Evolutionary conservation across 2,797 vertebrate genomes (phyloP).

Genomic region (Enteromius mattozi): DNA sequence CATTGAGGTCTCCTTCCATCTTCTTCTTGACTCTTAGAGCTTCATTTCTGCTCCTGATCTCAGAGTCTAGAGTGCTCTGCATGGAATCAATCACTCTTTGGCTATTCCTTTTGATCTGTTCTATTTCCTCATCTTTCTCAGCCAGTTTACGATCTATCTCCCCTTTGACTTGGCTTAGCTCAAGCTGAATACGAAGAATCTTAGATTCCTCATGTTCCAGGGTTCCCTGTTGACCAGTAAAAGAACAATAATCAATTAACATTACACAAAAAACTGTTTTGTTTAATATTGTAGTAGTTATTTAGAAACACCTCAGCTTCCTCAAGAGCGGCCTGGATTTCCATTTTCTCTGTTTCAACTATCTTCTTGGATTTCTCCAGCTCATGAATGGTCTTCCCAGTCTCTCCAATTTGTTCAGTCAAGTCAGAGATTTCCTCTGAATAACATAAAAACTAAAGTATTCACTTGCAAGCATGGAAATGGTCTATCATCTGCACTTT

Average conservation of each 20-base stretch:
- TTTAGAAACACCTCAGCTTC: constrained; percentile 72
- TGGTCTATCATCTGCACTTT: background rate
- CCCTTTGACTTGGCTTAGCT: constrained; percentile 87
- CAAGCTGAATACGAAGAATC: constrained; percentile 86
- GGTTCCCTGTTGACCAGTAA: constrained; percentile 72
- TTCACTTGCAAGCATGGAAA: background rate
- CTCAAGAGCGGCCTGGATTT: constrained; percentile 86
- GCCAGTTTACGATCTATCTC: constrained; percentile 85
- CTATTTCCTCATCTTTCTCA: constrained; percentile 91
- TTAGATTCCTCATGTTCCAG: constrained; percentile 91
- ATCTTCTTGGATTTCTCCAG: constrained; percentile 87
- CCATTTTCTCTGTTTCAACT: constrained; percentile 84
- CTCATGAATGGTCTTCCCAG: constrained; percentile 86
- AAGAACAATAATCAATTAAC: background rate
- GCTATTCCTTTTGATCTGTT: constrained; percentile 89
- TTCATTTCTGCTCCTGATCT: constrained; percentile 88
- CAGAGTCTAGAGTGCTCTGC: constrained; percentile 85
- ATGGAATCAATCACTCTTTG: constrained; percentile 85
- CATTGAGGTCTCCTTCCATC: constrained; percentile 89
- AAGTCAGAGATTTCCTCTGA: constrained; percentile 90
- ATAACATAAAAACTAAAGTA: background rate
- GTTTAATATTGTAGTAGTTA: background rate
- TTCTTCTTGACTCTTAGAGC: constrained; percentile 90
- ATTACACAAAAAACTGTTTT: background rate
- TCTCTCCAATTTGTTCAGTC: constrained; percentile 86